A percentile compares a stretch with the other conserved stretches of the same genome.
phyloP scores from a whole-genome alignment of 2,797 vertebrate species.

The Cynodonichthys magdalenae region DNA sequence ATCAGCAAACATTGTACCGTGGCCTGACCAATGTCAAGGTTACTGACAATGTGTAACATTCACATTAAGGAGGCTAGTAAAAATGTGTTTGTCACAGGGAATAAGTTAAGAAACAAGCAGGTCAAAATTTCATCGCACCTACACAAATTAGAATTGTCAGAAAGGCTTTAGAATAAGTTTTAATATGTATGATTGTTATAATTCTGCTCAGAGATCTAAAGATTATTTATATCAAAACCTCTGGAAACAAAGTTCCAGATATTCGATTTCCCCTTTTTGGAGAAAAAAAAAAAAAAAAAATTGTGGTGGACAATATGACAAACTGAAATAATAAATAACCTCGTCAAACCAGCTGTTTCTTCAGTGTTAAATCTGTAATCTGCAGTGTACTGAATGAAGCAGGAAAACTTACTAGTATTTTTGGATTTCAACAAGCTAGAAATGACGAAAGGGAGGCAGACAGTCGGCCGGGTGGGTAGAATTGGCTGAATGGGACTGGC shows the following conservation, averaged over 20 bases:
- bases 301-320: slow-evolving; percentile 80
- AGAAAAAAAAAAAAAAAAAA: slow-evolving; percentile 83
- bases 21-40: slow-evolving; percentile 31
- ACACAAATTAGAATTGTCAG: slow-evolving; percentile 39
- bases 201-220: slow-evolving; percentile 61
- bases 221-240: slow-evolving; percentile 47
- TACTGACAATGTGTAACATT: slow-evolving; percentile 23
- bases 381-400: slow-evolving; percentile 99
- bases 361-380: slow-evolving; percentile 96
- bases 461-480: slow-evolving; percentile 99
- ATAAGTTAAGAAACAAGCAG: slow-evolving; percentile 41
- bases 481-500: slow-evolving; percentile 99
- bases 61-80: slow-evolving; percentile 15
- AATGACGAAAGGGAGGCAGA: slow-evolving; percentile 98
- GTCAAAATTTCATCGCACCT: slow-evolving; percentile 42
- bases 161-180: slow-evolving; percentile 42
- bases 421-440: slow-evolving; percentile 99
- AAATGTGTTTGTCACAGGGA: slow-evolving; percentile 33
- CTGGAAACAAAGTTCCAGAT: slow-evolving; percentile 62
- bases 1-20: slow-evolving; percentile 22
- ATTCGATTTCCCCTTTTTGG: slow-evolving; percentile 67
- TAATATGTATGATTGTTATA: slow-evolving; percentile 23
- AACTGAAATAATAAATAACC: slow-evolving; percentile 81
- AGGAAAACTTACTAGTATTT: slow-evolving; percentile 99
- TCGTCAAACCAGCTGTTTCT: slow-evolving; percentile 95